A percentile compares a stretch with the other conserved stretches of the same genome.
Evolutionary conservation across 2,888 invertebrate species (phyloP).

Genomic region (Flexamia atlantica): DNA sequence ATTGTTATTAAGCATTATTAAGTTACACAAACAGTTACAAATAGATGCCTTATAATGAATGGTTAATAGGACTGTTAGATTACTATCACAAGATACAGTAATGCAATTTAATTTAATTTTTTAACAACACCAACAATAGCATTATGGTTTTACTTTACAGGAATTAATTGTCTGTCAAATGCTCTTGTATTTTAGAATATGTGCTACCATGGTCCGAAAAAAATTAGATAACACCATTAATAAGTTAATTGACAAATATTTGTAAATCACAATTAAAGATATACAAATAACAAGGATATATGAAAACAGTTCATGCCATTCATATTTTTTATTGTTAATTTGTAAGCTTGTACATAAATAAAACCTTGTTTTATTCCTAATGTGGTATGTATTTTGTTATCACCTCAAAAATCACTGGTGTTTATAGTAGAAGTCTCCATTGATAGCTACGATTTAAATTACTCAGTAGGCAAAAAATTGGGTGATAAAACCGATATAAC

Average conservation of each 20-base stretch:
- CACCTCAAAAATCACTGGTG: not conserved
- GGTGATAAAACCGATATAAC: no score
- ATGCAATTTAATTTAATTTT: not conserved
- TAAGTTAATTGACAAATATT: conserved; percentile 28
- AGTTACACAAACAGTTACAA: no score
- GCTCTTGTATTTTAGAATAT: conserved; percentile 13
- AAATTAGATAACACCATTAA: not conserved
- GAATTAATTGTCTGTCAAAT: not conserved
- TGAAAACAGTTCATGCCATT: not conserved
- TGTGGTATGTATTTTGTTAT: not conserved
- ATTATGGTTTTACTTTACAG: not conserved
- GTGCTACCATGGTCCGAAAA: not conserved
- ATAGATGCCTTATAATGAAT: not conserved
- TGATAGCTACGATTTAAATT: not conserved
- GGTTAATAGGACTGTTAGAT: not conserved
- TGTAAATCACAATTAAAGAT: not conserved
- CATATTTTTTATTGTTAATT: not conserved
- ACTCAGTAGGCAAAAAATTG: no score
- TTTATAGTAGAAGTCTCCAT: not conserved
- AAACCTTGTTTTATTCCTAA: not conserved
- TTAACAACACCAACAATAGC: not conserved
- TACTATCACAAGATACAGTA: not conserved
- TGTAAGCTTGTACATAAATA: not conserved
- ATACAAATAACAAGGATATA: not conserved
- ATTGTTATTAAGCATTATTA: no score